Evolutionary conservation across 2,113 vertebrate genomes (phyloP).

Genomic region (Cichladusa arquata): DNA sequence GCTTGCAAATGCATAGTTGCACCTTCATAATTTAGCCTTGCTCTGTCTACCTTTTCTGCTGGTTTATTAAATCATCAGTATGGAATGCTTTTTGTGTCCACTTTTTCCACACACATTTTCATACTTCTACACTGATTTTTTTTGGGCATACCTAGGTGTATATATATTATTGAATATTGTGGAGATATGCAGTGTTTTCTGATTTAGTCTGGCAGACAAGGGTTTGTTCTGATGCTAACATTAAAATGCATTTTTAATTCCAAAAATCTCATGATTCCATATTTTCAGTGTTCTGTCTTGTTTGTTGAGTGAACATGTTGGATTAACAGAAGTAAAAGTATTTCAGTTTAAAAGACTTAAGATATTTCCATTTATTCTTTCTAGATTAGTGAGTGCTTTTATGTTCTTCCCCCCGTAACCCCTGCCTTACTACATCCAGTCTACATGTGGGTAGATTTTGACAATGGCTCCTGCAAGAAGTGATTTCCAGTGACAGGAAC

Average conservation of each 20-base stretch:
- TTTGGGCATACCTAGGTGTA: not conserved
- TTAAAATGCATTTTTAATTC: not conserved
- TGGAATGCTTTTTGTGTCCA: not conserved
- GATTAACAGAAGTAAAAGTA: not conserved
- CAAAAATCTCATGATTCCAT: not conserved
- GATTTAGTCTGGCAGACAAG: not conserved
- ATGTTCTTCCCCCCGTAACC: rapidly evolving
- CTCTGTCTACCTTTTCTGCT: not conserved
- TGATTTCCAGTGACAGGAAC: slow-evolving; percentile 14
- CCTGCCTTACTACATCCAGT: not conserved
- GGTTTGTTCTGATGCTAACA: not conserved
- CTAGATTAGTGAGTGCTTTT: not conserved
- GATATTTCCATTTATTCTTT: not conserved
- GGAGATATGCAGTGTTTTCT: not conserved
- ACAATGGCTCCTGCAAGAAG: not conserved
- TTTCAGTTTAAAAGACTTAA: not conserved
- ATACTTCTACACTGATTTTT: not conserved
- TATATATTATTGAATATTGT: not conserved
- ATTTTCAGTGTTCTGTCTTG: not conserved
- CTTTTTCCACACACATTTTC: not conserved
- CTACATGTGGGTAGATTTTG: not conserved
- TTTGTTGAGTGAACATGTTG: not conserved
- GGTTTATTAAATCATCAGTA: not conserved
- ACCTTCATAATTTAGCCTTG: not conserved
- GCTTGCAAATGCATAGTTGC: not conserved